Conservation (phyloP, 2,113 vertebrate species). For the Upupa epops region DNA sequence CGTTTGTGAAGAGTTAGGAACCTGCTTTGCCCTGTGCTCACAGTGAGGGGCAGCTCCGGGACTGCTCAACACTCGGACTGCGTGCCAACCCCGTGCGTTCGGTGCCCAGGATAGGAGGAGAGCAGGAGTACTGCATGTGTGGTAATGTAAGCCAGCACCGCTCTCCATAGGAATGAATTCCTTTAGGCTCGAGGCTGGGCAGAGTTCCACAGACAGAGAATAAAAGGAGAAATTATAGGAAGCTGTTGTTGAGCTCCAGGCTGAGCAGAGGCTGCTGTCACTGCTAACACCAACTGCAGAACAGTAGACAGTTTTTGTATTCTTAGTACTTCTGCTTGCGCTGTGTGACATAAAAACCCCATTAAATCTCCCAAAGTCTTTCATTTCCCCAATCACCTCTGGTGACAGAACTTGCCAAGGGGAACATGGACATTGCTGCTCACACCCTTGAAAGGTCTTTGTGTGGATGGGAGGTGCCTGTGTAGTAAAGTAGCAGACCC, state of each 20-base stretch:
- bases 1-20: not conserved
- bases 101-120: not conserved
- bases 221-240: not conserved
- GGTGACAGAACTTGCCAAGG: not conserved
- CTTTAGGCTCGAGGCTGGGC: not conserved
- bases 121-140: not conserved
- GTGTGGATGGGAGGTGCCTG: not conserved
- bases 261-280: not conserved
- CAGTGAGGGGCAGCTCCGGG: not conserved
- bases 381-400: not conserved
- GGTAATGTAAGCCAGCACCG: not conserved
- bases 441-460: not conserved
- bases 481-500: no score
- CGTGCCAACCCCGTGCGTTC: not conserved
- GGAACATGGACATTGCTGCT: not conserved
- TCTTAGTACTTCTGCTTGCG: not conserved
- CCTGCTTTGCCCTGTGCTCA: not conserved
- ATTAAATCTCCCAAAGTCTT: not conserved
- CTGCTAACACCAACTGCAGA: not conserved
- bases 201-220: no score
- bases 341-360: not conserved
- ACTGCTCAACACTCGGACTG: not conserved
- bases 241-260: not conserved
- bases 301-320: not conserved
- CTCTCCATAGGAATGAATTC: not conserved